A percentile compares a stretch with the other conserved stretches of the same genome.
These are phyloP conservation scores for Halocynthia roretzi DNA, from an alignment of 23 tunicate species.

Conservation along the genomic window DNA sequence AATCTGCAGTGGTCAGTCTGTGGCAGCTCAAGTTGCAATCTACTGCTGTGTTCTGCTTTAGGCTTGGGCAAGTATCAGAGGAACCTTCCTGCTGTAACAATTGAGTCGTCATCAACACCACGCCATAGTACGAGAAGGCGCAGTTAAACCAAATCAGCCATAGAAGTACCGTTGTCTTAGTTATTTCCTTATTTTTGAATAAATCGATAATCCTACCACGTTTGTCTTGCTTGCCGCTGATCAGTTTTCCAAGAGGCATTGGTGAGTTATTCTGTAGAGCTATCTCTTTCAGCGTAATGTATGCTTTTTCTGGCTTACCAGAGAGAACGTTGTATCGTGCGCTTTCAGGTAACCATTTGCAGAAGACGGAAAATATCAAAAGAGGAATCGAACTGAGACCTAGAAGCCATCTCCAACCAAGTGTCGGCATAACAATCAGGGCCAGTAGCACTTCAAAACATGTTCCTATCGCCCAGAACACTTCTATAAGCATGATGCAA, in stretches of 20 bases:
- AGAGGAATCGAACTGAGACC: conserved; percentile 83
- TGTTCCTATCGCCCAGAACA: conserved; percentile 98
- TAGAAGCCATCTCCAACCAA: conserved; percentile 91
- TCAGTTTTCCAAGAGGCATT: conserved; percentile 71
- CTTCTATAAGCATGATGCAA: conserved; percentile 90
- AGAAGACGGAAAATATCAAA: conserved; percentile 75
- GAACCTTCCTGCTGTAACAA: conserved; percentile 80
- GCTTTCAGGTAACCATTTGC: conserved; percentile 96
- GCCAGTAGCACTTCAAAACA: conserved; percentile 86
- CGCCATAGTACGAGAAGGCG: conserved; percentile 92
- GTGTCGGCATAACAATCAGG: conserved; percentile 58
- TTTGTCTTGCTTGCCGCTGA: conserved; percentile 50
- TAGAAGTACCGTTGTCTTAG: conserved; percentile 74
- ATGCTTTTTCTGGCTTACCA: conserved; percentile 87
- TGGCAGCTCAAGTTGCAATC: conserved; percentile 86
- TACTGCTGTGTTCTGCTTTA: neutral
- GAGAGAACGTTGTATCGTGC: conserved; percentile 92
- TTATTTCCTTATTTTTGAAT: conserved; percentile 48
- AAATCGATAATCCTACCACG: conserved; percentile 65
- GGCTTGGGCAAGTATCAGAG: conserved; percentile 9
- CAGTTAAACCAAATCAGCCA: conserved; percentile 99
- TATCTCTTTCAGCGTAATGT: conserved; percentile 68
- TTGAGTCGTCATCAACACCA: conserved; percentile 97
- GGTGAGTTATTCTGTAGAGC: conserved; percentile 57
- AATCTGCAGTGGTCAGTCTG: conserved; percentile 70